Percentiles rank a stretch among this genome's conserved stretches.
phyloP scores from a whole-genome alignment of 2,888 invertebrate genomes.

The Argyresthia goedartella region DNA sequence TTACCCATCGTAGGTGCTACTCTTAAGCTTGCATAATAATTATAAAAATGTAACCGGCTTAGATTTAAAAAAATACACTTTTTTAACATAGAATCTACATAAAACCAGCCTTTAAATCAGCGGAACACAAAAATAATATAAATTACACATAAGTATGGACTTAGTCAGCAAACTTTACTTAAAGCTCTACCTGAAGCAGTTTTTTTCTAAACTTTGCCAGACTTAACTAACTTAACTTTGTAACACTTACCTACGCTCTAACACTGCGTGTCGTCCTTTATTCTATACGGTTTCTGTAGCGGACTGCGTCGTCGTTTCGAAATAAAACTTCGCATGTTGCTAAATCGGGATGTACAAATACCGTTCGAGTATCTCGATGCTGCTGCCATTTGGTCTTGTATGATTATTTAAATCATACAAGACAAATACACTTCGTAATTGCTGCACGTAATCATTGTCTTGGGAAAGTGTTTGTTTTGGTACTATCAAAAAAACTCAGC shows the following conservation, averaged over 20 bases:
- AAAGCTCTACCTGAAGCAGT: neutral
- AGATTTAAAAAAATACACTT: no score
- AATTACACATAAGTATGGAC: neutral
- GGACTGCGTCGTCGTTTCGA: constrained; percentile 8
- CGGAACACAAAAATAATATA: no score
- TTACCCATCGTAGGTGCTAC: no score
- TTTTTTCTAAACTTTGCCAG: neutral
- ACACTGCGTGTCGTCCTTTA: constrained; percentile 9
- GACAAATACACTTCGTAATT: no score
- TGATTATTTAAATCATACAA: no score
- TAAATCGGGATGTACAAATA: constrained; percentile 6
- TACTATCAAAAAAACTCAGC: constrained; percentile 17
- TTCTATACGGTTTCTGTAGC: constrained; percentile 7
- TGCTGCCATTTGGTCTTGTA: neutral
- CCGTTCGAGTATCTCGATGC: neutral
- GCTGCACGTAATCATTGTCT: neutral
- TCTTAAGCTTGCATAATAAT: no score
- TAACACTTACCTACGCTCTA: constrained; percentile 8
- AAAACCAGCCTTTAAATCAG: no score
- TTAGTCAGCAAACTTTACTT: neutral
- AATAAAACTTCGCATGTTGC: constrained; percentile 5
- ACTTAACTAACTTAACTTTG: constrained; percentile 1
- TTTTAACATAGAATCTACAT: no score
- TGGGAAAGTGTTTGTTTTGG: neutral
- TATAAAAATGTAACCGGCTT: no score